A percentile compares a stretch with the other conserved stretches of the same genome.
These are phyloP conservation scores for Stramonita haemastoma DNA, from an alignment of 2,888 invertebrate genomes.

Conservation along the genomic window DNA sequence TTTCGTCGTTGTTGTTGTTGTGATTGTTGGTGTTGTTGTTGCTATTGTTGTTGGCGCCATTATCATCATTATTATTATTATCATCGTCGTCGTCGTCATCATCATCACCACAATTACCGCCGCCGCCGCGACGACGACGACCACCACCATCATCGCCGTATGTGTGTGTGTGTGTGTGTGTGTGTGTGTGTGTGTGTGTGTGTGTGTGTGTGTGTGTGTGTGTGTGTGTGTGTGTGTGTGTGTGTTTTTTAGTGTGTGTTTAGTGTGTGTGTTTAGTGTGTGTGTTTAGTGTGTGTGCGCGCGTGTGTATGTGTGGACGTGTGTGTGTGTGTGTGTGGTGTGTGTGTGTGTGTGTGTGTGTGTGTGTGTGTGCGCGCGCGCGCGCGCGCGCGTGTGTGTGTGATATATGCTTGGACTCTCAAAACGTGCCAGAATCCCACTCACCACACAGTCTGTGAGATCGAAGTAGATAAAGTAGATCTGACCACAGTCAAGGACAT, in stretches of 20 bases:
- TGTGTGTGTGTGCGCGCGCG: no score
- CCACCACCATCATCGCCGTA: background rate
- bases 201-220: no score
- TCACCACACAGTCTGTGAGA: constrained; percentile 4
- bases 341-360: no score
- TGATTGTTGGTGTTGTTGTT: background rate
- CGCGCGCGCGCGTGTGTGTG: no score
- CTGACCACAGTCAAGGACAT: background rate
- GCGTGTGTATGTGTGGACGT: no score
- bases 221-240: no score
- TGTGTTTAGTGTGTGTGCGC: no score
- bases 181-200: no score
- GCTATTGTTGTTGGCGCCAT: background rate
- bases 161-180: no score
- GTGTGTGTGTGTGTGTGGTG: no score
- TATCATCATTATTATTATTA: background rate
- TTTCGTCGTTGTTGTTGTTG: background rate
- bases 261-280: no score
- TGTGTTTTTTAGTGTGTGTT: no score
- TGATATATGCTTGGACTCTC: background rate
- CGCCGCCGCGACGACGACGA: background rate
- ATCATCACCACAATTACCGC: background rate
- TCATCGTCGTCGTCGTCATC: background rate
- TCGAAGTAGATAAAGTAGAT: background rate
- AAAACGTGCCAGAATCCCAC: background rate